These are phyloP conservation scores for Gymnocephalus cernua DNA, from an alignment of 2,113 vertebrate species.

Conservation along the genomic window DNA sequence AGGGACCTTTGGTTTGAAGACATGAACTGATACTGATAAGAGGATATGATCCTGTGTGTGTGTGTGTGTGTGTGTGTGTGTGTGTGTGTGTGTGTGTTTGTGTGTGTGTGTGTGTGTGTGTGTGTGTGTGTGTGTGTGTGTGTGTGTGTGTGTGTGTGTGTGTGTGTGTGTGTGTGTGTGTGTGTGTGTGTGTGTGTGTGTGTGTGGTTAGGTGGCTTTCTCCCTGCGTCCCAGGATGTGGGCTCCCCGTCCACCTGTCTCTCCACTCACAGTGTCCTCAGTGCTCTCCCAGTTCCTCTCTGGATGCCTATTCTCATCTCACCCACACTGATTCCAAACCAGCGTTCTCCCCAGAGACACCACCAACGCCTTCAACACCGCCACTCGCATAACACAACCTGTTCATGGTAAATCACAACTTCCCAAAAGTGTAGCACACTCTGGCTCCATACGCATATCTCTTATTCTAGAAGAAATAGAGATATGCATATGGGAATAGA, in stretches of 20 bases:
- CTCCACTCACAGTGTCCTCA: slow-evolving; percentile 64
- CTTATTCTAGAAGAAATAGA: too few relatives aligned
- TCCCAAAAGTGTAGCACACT: background rate
- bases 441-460: too few relatives aligned
- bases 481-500: too few relatives aligned
- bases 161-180: slow-evolving; percentile 42
- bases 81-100: slow-evolving; percentile 22
- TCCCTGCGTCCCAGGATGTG: slow-evolving; percentile 78
- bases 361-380: slow-evolving; percentile 41
- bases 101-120: too few relatives aligned
- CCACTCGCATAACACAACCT: slow-evolving; percentile 56
- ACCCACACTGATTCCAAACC: slow-evolving; percentile 63
- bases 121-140: slow-evolving; percentile 37
- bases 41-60: slow-evolving; percentile 78
- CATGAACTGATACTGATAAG: slow-evolving; percentile 86
- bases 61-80: slow-evolving; percentile 37
- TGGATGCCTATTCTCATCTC: slow-evolving; percentile 77
- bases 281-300: slow-evolving; percentile 82
- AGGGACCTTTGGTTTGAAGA: slow-evolving; percentile 45
- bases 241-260: slow-evolving; percentile 81
- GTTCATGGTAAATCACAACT: slow-evolving; percentile 53
- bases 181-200: slow-evolving; percentile 5
- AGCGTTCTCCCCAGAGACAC: slow-evolving; percentile 68
- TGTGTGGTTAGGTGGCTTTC: slow-evolving; percentile 79
- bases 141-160: slow-evolving; percentile 39